Percentiles rank a stretch among this genome's conserved stretches.
phyloP scores from a whole-genome alignment of 2,797 vertebrate genomes.

The Sphenodon punctatus region DNA sequence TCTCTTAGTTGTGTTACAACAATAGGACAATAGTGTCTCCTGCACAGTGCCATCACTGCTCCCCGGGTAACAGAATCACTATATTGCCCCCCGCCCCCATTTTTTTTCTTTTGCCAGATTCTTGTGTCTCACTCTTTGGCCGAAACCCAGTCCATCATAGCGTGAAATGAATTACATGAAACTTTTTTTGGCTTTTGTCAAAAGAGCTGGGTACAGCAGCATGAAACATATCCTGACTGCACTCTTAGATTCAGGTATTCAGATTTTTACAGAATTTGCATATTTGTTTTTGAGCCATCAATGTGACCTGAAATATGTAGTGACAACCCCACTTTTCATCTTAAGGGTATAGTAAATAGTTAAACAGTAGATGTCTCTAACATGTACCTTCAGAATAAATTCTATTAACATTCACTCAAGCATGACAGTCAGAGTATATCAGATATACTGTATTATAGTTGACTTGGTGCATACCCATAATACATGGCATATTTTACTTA shows the following conservation, averaged over 20 bases:
- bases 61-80: conserved; percentile 70
- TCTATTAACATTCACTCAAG: conserved; percentile 83
- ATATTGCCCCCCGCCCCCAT: no score
- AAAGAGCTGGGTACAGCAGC: conserved; percentile 70
- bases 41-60: conserved; percentile 64
- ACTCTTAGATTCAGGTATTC: conserved; percentile 66
- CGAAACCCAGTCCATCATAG: conserved; percentile 74
- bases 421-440: conserved; percentile 83
- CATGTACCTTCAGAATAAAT: conserved; percentile 83
- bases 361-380: conserved; percentile 80
- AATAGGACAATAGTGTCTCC: conserved; percentile 64
- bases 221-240: conserved; percentile 53
- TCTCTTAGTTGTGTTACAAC: conserved; percentile 66
- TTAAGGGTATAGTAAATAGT: conserved; percentile 79
- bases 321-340: conserved; percentile 74
- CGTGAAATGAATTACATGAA: conserved; percentile 78
- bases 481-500: conserved; percentile 82
- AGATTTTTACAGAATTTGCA: conserved; percentile 66
- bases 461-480: conserved; percentile 79
- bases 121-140: conserved; percentile 73
- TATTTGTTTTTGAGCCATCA: conserved; percentile 71
- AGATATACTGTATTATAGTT: conserved; percentile 83
- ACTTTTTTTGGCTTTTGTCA: conserved; percentile 75
- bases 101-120: conserved; percentile 74
- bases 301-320: conserved; percentile 70